Evolutionary conservation across 2,797 vertebrate genomes (phyloP).

Genomic region (Peromyscus melanophrys): DNA sequence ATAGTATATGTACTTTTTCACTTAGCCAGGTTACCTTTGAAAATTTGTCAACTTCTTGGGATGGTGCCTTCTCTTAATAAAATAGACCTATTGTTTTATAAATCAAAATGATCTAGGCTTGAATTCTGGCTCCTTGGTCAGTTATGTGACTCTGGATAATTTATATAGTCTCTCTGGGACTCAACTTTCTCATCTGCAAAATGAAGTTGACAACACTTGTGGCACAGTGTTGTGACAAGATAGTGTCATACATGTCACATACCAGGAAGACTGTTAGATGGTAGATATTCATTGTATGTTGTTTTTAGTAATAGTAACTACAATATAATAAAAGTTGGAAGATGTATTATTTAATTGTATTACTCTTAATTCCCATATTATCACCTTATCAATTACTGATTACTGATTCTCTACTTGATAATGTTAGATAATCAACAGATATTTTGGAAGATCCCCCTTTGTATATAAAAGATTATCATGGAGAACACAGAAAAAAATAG

Average conservation of each 20-base stretch:
- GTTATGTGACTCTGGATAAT: neutral
- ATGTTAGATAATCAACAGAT: slow-evolving; percentile 32
- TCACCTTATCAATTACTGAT: slow-evolving; percentile 21
- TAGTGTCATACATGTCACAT: neutral
- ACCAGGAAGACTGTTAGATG: neutral
- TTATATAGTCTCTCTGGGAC: neutral
- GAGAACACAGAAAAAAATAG: slow-evolving; percentile 15
- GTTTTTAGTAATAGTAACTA: slow-evolving; percentile 51
- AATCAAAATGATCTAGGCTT: neutral
- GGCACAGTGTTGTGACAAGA: neutral
- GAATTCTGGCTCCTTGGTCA: neutral
- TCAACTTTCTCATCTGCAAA: slow-evolving; percentile 63
- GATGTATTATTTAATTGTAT: slow-evolving; percentile 42
- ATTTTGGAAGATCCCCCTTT: neutral
- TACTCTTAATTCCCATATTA: neutral
- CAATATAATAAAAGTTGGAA: slow-evolving; percentile 33
- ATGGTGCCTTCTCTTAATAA: neutral
- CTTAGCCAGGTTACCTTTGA: slow-evolving; percentile 37
- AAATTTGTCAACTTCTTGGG: slow-evolving; percentile 4
- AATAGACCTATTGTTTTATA: neutral
- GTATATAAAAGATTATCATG: neutral
- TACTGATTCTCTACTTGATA: slow-evolving; percentile 32
- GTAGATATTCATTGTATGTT: slow-evolving; percentile 10
- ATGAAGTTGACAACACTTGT: slow-evolving; percentile 14
- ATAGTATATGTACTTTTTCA: neutral